phyloP scores from a whole-genome alignment of 2,888 invertebrate species.

The Melanchra persicariae region DNA sequence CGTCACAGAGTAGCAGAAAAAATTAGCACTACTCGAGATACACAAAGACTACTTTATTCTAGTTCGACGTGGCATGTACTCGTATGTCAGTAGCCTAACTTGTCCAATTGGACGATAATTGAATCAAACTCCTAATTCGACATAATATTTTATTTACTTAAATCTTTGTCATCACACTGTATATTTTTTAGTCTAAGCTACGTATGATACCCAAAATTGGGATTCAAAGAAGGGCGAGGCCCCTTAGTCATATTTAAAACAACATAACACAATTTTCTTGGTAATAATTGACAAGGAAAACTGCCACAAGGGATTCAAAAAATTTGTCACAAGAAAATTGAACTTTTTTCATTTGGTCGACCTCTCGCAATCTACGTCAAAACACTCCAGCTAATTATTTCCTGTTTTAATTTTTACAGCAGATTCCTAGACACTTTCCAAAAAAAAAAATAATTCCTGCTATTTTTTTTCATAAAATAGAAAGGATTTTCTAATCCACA shows the following conservation, averaged over 20 bases:
- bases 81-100: neutral
- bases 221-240: neutral
- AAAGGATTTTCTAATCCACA: neutral
- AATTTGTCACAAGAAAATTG: neutral
- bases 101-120: slow-evolving; percentile 32
- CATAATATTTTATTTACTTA: slow-evolving; percentile 30
- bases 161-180: neutral
- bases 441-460: too few species aligned
- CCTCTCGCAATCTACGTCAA: neutral
- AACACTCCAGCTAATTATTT: too few species aligned
- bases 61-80: slow-evolving; percentile 7
- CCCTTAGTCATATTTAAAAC: slow-evolving; percentile 9
- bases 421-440: too few species aligned
- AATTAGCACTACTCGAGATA: slow-evolving; percentile 72
- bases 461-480: neutral
- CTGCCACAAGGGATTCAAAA: too few species aligned
- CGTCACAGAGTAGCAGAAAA: slow-evolving; percentile 74
- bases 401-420: too few species aligned
- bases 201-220: neutral
- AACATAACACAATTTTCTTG: neutral
- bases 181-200: neutral
- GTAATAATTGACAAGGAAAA: neutral
- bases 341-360: neutral
- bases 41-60: slow-evolving; percentile 47
- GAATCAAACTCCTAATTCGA: slow-evolving; percentile 32